Evolutionary conservation across 2,888 invertebrate species (phyloP), one percentile per base, ranked within the genome.

Genomic region (Formica aserva): DNA sequence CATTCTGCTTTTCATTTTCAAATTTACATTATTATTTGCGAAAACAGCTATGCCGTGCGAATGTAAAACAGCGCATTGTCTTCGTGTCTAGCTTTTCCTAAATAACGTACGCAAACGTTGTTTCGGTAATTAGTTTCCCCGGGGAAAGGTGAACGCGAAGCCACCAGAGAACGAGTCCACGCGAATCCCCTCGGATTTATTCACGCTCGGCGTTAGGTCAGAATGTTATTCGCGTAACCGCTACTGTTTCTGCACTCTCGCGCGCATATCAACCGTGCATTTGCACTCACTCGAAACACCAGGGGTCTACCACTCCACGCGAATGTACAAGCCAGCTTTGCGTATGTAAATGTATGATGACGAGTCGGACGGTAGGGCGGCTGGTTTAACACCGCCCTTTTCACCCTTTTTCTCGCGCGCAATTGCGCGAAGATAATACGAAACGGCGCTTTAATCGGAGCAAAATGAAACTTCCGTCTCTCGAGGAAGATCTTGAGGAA

Each of bases 261-360:
- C 41, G 11, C 55, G 63, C 75, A 85, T 81, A 63, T 67, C 81
- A 72, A 52, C 69, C 74, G 65, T 69, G 75, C 67, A 76, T 84
- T 84, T 83, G 74, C 76, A 69, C 84, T 76, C 63, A 29, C 55
- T 69, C 84, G 45, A 45, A 85, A 82, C 11, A 77, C n/a, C 52
- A 18, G 13, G 15, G 38, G 65, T 32, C 26, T 35, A 15, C 15
- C 35, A n/a, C 15, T 55, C 9, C 65, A 41, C 67, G 72, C 65
- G 82, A 80, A 57, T n/a, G 69, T 72, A 62, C 81, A 67, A 77
- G 77, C 48, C 69, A 62, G 72, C 66, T 77, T 86, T 83, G 80
- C 69, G 66, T 76, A 86, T 86, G 83, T 83, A 86, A 86, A 85
- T 85, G 41, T 55, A 75, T 71, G 66, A 75, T 83, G 78, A 83